A percentile compares a stretch with the other conserved stretches of the same genome.
phyloP scores from a whole-genome alignment of 64 coral and sea anemone genomes.

The Porites lutea region DNA sequence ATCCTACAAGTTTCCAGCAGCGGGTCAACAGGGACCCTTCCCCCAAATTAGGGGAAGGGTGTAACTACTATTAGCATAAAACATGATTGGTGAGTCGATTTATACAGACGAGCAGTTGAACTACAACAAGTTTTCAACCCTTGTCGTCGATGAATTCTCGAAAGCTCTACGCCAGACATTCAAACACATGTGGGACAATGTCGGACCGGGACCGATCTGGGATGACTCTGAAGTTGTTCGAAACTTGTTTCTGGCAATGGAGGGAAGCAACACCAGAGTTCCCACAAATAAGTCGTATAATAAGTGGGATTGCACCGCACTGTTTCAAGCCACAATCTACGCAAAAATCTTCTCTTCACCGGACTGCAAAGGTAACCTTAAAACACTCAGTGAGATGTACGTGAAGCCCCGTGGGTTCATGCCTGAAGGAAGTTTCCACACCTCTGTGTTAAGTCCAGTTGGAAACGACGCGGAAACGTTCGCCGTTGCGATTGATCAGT shows the following conservation, averaged over 20 bases:
- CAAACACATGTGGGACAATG: neutral
- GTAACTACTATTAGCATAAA: too few species aligned
- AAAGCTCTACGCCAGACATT: neutral
- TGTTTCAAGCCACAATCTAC: neutral
- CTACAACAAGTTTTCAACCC: neutral
- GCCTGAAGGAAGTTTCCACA: neutral
- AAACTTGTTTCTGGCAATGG: too few species aligned
- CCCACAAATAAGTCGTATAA: neutral
- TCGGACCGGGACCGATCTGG: neutral
- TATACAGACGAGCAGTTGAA: neutral
- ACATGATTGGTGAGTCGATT: too few species aligned
- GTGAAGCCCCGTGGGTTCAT: neutral
- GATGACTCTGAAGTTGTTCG: too few species aligned
- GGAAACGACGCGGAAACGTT: neutral
- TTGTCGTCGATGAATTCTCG: neutral
- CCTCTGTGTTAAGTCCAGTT: neutral
- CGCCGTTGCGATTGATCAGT: neutral
- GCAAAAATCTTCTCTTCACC: neutral
- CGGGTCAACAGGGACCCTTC: too few species aligned
- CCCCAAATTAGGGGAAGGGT: too few species aligned
- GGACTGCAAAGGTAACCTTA: neutral
- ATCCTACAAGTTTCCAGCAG: too few species aligned
- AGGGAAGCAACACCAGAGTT: neutral
- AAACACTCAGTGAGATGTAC: neutral
- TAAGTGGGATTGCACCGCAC: neutral